Evolutionary conservation across 2,888 invertebrate genomes (phyloP).

Genomic region (Junonia oenone): DNA sequence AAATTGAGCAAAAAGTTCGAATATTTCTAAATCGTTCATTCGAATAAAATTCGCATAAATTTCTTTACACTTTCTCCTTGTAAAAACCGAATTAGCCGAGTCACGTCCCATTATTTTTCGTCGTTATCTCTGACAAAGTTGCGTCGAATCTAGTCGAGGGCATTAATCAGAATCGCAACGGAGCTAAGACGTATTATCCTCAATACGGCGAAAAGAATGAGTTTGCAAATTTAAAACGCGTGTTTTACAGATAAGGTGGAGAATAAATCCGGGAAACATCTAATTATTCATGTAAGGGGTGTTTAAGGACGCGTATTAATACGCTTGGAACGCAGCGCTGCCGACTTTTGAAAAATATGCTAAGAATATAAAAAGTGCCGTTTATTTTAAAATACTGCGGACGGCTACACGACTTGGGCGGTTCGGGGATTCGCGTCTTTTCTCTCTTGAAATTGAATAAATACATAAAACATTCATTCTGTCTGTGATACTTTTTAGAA

Average conservation of each 20-base stretch:
- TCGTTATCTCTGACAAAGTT: slow-evolving; percentile 74
- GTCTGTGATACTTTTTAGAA: slow-evolving; percentile 5
- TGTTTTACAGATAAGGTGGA: slow-evolving; percentile 69
- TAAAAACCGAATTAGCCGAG: slow-evolving; percentile 66
- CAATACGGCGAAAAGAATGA: slow-evolving; percentile 77
- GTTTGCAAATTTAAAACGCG: slow-evolving; percentile 74
- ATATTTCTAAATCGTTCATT: slow-evolving; percentile 13
- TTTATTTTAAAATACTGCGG: slow-evolving; percentile 62
- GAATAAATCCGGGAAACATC: slow-evolving; percentile 70
- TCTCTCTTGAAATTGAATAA: slow-evolving; percentile 52
- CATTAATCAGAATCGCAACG: slow-evolving; percentile 76
- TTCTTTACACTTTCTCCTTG: slow-evolving; percentile 22
- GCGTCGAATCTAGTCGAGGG: slow-evolving; percentile 57
- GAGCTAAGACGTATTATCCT: slow-evolving; percentile 72
- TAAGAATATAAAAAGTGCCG: slow-evolving; percentile 56
- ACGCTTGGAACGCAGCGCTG: slow-evolving; percentile 45
- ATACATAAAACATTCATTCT: slow-evolving; percentile 45
- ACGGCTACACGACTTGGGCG: slow-evolving; percentile 71
- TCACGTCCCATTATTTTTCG: slow-evolving; percentile 76
- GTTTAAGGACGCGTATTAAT: slow-evolving; percentile 72
- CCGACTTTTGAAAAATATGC: slow-evolving; percentile 61
- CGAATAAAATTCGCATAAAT: slow-evolving; percentile 16
- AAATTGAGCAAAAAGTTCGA: slow-evolving; percentile 10
- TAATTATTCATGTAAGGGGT: slow-evolving; percentile 79
- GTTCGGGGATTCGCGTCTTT: slow-evolving; percentile 50